A percentile compares a stretch with the other conserved stretches of the same genome.
These are phyloP conservation scores for Oryzias woworae DNA, from an alignment of 2,113 vertebrate species.

Conservation along the genomic window DNA sequence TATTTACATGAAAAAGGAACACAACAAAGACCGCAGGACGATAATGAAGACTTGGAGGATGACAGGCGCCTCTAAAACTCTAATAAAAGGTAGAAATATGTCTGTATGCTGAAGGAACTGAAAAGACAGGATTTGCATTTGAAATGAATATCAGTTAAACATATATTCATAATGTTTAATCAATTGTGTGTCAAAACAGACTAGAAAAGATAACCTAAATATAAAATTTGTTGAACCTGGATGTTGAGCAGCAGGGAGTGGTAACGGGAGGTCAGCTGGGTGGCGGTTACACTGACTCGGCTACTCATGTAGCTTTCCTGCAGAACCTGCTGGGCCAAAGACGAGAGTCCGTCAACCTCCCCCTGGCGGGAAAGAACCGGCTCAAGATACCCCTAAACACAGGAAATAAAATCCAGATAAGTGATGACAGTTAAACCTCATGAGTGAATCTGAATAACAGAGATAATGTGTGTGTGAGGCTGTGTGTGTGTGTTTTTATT, in stretches of 20 bases:
- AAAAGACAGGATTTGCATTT: no score
- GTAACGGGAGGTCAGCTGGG: constrained; percentile 88
- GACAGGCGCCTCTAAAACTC: no score
- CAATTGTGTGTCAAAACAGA: background rate
- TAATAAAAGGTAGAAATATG: no score
- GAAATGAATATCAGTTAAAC: no score
- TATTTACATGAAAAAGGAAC: no score
- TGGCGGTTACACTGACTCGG: constrained; percentile 84
- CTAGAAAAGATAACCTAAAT: background rate
- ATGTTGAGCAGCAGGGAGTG: constrained; percentile 89
- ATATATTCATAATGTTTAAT: no score
- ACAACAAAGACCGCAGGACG: no score
- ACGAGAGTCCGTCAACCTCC: constrained; percentile 89
- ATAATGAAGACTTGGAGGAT: no score
- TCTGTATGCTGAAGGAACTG: no score
- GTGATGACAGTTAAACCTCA: constrained; percentile 3
- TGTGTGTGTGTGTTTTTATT: background rate
- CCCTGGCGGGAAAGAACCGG: constrained; percentile 82
- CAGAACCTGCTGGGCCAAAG: constrained; percentile 89
- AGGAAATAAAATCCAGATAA: constrained; percentile 1
- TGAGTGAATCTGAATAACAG: constrained; percentile 4
- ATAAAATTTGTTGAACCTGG: constrained; percentile 74
- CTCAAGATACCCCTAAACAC: constrained; percentile 85
- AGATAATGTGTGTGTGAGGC: background rate
- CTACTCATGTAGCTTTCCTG: constrained; percentile 87